Percentiles rank a stretch among this genome's conserved stretches.
These are phyloP conservation scores for Sceloporus tristichus DNA, from an alignment of 2,113 vertebrate species.

Conservation along the genomic window DNA sequence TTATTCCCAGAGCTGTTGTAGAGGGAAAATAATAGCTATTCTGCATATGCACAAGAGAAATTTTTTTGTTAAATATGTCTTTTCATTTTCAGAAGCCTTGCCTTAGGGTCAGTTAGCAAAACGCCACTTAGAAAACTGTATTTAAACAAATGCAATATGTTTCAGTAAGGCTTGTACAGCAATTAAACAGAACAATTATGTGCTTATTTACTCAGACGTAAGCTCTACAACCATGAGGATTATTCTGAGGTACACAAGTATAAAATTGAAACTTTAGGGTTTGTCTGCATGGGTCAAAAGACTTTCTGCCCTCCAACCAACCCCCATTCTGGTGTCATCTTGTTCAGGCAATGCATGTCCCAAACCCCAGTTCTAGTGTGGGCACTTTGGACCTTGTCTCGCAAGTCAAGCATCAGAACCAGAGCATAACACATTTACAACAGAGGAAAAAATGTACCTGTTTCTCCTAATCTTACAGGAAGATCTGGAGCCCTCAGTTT, in stretches of 20 bases:
- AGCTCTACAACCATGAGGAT: background rate
- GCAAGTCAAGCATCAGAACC: no score
- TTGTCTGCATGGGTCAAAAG: background rate
- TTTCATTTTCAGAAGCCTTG: background rate
- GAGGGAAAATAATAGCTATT: background rate
- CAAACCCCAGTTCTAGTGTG: no score
- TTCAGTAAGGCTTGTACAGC: background rate
- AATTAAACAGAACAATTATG: background rate
- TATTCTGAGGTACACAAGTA: background rate
- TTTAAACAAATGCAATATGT: background rate
- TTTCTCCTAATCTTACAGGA: no score
- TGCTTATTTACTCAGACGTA: background rate
- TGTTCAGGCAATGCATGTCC: no score
- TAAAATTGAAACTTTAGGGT: background rate
- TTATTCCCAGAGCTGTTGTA: background rate
- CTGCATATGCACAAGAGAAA: background rate
- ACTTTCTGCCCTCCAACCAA: no score
- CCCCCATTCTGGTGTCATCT: no score
- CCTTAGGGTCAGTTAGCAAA: background rate
- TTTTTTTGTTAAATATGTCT: rapidly evolving
- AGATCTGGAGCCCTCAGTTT: no score
- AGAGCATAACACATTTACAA: no score
- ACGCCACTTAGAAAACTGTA: background rate
- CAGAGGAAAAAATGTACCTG: no score
- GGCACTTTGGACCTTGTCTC: no score